Conservation (phyloP, 2,797 vertebrate genomes). For the Clarias laeviceps region DNA sequence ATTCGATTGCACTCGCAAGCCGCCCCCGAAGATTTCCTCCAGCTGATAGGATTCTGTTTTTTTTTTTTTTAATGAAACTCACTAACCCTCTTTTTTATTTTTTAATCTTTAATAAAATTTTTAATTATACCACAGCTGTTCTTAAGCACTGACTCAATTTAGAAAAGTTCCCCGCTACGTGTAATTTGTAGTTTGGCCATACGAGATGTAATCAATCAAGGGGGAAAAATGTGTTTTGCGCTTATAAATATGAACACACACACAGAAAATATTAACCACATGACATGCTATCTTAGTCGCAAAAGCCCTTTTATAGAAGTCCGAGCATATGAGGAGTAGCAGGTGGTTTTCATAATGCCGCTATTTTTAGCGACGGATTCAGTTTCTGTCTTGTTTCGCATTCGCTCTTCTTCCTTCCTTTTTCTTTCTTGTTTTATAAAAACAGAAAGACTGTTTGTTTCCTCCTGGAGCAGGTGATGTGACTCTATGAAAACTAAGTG, state of each 20-base stretch:
- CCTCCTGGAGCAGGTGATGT: too few species aligned
- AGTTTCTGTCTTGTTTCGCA: slow-evolving; percentile 14
- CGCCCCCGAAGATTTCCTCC: slow-evolving; percentile 38
- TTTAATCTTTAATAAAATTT: slow-evolving; percentile 2
- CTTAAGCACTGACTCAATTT: neutral
- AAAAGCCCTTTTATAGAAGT: slow-evolving; percentile 33
- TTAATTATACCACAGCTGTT: neutral
- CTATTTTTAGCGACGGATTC: slow-evolving; percentile 22
- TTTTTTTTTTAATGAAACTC: slow-evolving; percentile 16
- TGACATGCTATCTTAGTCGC: neutral
- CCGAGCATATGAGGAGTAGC: slow-evolving; percentile 2
- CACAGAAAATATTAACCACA: slow-evolving; percentile 9
- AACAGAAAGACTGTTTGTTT: neutral
- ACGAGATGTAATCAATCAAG: neutral
- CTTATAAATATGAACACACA: slow-evolving; percentile 18
- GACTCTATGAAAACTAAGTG: neutral
- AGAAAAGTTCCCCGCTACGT: neutral
- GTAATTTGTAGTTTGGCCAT: neutral
- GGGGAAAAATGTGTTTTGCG: neutral
- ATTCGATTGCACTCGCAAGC: slow-evolving; percentile 50
- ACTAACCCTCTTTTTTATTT: neutral
- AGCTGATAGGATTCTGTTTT: slow-evolving; percentile 32
- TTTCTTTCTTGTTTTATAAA: neutral
- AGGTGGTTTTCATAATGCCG: slow-evolving; percentile 29
- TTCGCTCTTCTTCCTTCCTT: slow-evolving; percentile 1